Conservation (phyloP, 2,113 vertebrate species). For the Gymnorhina tibicen region DNA sequence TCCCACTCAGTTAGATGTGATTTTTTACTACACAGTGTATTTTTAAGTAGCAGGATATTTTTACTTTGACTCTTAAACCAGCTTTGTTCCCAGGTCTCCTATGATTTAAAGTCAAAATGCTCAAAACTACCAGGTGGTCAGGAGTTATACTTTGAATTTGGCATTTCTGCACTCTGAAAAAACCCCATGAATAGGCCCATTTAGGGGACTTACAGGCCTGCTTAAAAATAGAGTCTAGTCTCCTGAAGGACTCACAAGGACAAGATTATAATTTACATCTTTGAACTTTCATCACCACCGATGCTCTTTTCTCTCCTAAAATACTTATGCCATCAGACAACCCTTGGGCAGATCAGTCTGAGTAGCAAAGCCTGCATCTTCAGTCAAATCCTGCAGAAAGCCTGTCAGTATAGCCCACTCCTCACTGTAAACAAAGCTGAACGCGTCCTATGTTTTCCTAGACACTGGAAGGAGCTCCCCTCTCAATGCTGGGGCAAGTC, state of each 20-base stretch:
- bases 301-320: not conserved
- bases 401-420: not conserved
- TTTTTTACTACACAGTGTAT: not conserved
- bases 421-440: not conserved
- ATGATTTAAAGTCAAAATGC: not conserved
- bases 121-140: not conserved
- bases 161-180: not conserved
- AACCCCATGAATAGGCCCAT: not conserved
- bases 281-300: not conserved
- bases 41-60: not conserved
- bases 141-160: not conserved
- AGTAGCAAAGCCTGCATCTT: not conserved
- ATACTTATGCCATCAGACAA: not conserved
- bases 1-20: not conserved
- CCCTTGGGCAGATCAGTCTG: not conserved
- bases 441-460: rapidly evolving
- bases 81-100: not conserved
- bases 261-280: not conserved
- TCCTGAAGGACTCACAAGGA: not conserved
- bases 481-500: not conserved
- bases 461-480: not conserved
- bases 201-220: not conserved
- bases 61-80: not conserved
- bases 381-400: not conserved
- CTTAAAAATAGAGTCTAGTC: not conserved